Percentiles rank a stretch among this genome's conserved stretches.
Conservation (phyloP, 2,888 invertebrate species). For the Prosapia bicincta region DNA sequence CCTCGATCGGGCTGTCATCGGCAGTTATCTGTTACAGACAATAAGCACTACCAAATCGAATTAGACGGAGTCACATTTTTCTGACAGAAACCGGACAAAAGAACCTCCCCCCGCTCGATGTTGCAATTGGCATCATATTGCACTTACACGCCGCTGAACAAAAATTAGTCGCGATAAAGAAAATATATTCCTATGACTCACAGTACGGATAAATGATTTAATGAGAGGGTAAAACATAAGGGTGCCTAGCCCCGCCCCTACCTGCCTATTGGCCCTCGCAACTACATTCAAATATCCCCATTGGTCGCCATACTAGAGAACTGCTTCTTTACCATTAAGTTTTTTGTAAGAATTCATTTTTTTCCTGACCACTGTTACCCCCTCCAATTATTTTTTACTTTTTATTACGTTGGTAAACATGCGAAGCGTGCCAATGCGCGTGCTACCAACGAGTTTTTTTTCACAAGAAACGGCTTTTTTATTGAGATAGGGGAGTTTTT, state of each 20-base stretch:
- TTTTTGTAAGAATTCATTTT: neutral
- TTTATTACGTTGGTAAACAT: neutral
- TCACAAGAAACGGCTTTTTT: slow-evolving; percentile 15
- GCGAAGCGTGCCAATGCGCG: neutral
- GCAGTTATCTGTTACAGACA: neutral
- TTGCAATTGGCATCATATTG: slow-evolving; percentile 17
- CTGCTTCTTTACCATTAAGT: neutral
- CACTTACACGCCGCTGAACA: slow-evolving; percentile 9
- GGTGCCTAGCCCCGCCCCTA: neutral
- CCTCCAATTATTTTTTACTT: neutral
- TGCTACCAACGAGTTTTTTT: neutral
- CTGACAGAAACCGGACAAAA: slow-evolving; percentile 12
- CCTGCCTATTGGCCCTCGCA: neutral
- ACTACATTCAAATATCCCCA: neutral
- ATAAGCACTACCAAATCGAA: slow-evolving; percentile 13
- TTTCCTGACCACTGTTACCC: neutral
- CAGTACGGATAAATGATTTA: neutral
- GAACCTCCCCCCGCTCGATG: neutral
- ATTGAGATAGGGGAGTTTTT: slow-evolving; percentile 25
- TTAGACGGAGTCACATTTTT: slow-evolving; percentile 23
- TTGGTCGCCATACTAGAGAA: neutral
- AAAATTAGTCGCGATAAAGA: neutral
- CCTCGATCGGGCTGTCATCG: neutral
- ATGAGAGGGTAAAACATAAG: slow-evolving; percentile 2
- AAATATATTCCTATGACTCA: neutral